These are phyloP conservation scores for Bombus breviceps DNA, from an alignment of 1,140 invertebrate genomes.

Conservation along the genomic window DNA sequence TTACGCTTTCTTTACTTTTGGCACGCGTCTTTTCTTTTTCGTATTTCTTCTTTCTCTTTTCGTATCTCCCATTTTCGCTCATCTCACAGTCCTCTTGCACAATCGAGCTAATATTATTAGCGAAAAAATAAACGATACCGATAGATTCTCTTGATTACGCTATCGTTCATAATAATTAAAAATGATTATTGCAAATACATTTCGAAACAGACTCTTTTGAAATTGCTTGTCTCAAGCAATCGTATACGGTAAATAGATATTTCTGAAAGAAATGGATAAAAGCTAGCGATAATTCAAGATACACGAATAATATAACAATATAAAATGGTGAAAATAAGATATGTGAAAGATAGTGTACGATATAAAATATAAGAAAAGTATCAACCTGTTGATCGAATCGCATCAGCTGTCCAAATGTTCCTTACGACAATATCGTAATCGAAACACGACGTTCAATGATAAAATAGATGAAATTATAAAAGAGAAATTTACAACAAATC, in stretches of 20 bases:
- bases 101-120: not conserved
- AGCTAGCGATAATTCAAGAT: too few species aligned
- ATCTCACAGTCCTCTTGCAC: too few species aligned
- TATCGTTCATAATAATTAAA: too few species aligned
- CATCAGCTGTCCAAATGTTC: too few species aligned
- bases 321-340: too few species aligned
- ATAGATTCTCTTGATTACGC: not conserved
- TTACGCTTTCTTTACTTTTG: constrained; percentile 74
- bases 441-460: too few species aligned
- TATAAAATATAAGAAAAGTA: too few species aligned
- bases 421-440: too few species aligned
- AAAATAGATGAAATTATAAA: not conserved
- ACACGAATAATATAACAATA: too few species aligned
- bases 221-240: not conserved
- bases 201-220: not conserved
- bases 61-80: not conserved
- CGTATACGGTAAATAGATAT: not conserved
- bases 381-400: too few species aligned
- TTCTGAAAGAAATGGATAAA: not conserved
- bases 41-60: not conserved
- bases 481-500: not conserved
- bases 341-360: too few species aligned
- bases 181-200: too few species aligned
- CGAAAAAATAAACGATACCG: not conserved
- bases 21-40: constrained; percentile 58